Evolutionary conservation across 2,113 vertebrate genomes (phyloP).

Genomic region (Procavia capensis): DNA sequence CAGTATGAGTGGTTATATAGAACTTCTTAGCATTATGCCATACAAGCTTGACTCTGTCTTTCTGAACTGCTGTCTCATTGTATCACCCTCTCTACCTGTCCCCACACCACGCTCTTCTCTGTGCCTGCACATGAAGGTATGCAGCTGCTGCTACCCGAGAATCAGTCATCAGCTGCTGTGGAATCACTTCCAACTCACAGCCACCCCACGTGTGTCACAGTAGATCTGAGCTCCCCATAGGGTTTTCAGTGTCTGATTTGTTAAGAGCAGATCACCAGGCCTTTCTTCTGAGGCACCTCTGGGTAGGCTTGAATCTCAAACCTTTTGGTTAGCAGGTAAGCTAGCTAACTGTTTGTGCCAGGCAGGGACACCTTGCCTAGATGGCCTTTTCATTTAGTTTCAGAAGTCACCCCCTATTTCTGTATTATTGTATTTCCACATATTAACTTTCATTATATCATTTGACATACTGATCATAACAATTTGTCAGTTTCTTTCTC

Average conservation of each 20-base stretch:
- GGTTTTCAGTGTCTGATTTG: not conserved
- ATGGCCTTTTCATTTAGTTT: not conserved
- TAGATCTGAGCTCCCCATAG: not conserved
- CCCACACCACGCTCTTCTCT: not conserved
- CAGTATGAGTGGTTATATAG: not conserved
- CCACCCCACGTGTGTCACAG: too few species aligned
- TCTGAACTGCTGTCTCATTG: not conserved
- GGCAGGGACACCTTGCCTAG: not conserved
- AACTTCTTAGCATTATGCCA: not conserved
- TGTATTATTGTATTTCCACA: not conserved
- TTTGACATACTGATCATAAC: not conserved
- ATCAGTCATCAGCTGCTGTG: not conserved
- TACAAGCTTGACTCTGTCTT: not conserved
- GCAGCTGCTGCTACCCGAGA: too few species aligned
- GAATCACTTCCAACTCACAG: not conserved
- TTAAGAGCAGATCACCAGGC: too few species aligned
- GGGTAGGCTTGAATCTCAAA: not conserved
- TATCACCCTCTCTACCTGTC: not conserved
- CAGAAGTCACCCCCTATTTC: not conserved
- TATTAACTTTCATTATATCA: not conserved
- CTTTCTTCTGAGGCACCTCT: not conserved
- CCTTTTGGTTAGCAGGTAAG: not conserved
- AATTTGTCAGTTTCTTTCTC: not conserved
- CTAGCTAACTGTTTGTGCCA: too few species aligned
- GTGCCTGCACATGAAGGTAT: not conserved